These are phyloP conservation scores for Lottia gigantea DNA, from an alignment of 2,888 invertebrate species.

Conservation along the genomic window DNA sequence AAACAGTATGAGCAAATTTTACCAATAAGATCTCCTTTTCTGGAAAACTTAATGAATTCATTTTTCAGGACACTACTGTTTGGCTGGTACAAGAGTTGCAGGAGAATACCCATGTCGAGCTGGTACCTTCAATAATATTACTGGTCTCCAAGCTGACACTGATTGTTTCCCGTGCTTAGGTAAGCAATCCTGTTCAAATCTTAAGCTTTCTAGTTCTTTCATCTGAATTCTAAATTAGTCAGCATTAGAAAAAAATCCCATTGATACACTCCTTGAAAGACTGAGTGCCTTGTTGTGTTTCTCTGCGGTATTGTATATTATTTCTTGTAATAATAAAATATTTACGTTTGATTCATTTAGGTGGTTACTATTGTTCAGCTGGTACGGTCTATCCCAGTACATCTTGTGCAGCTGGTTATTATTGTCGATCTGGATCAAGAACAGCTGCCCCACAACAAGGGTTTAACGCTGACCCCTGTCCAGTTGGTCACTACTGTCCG, in stretches of 20 bases:
- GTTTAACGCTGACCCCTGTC: constrained; percentile 57
- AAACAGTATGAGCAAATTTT: too few species aligned
- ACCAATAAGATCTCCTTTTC: too few species aligned
- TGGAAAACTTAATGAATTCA: too few species aligned
- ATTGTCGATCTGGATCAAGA: constrained; percentile 52
- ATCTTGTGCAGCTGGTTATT: constrained; percentile 56
- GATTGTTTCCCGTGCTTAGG: constrained; percentile 59
- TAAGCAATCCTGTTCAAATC: constrained; percentile 24
- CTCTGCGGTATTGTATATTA: too few species aligned
- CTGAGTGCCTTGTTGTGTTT: too few species aligned
- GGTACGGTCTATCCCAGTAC: constrained; percentile 55
- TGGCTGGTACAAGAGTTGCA: constrained; percentile 48
- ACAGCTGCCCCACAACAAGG: constrained; percentile 58
- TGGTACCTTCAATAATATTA: constrained; percentile 60
- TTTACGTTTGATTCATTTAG: constrained; percentile 27
- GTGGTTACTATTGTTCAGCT: constrained; percentile 57
- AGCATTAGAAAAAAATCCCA: too few species aligned
- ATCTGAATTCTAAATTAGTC: too few species aligned
- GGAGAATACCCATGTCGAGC: constrained; percentile 52
- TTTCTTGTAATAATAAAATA: too few species aligned
- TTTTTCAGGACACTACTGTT: constrained; percentile 55
- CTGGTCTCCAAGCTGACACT: constrained; percentile 44
- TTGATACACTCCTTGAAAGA: too few species aligned
- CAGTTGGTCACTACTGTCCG: constrained; percentile 63
- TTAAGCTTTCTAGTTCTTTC: too few species aligned